Conservation (phyloP, 1,140 invertebrate genomes). For the Meloidogyne hapla region DNA sequence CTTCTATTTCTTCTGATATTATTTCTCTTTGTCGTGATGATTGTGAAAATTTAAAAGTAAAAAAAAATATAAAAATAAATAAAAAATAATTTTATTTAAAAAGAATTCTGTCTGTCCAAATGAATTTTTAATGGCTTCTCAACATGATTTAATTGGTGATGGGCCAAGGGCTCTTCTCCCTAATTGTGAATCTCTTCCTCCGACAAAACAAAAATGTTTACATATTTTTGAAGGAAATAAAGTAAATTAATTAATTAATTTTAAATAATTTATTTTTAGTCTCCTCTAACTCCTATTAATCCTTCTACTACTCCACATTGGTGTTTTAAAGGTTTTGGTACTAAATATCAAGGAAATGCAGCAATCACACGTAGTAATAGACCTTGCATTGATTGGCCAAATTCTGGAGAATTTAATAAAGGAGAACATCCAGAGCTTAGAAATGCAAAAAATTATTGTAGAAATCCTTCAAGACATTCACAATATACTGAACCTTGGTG, state of each 20-base stretch:
- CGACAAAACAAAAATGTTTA: conserved; percentile 33
- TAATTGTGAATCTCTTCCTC: conserved; percentile 38
- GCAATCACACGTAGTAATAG: conserved; percentile 27
- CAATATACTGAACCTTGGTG: conserved; percentile 79
- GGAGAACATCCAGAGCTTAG: conserved; percentile 74
- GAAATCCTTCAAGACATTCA: conserved; percentile 79
- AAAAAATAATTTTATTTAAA: neutral
- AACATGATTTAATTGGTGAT: conserved; percentile 53
- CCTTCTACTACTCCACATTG: conserved; percentile 34
- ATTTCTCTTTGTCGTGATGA: conserved; percentile 50
- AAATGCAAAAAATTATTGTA: conserved; percentile 83
- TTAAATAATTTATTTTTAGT: neutral
- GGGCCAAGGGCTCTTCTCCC: conserved; percentile 50
- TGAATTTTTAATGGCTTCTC: conserved; percentile 51
- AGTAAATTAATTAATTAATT: neutral
- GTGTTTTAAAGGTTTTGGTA: conserved; percentile 48
- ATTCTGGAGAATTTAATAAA: conserved; percentile 38
- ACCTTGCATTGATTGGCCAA: conserved; percentile 45
- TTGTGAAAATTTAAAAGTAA: conserved; percentile 46
- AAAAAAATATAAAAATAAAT: too few relatives aligned
- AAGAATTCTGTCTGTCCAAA: conserved; percentile 50
- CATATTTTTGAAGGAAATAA: conserved; percentile 36
- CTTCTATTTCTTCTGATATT: conserved; percentile 19
- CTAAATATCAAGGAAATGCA: conserved; percentile 48
- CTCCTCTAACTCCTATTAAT: neutral